Percentiles rank a stretch among this genome's conserved stretches.
phyloP scores from a whole-genome alignment of 2,113 vertebrate species.

The Brachyhypopomus gauderio region DNA sequence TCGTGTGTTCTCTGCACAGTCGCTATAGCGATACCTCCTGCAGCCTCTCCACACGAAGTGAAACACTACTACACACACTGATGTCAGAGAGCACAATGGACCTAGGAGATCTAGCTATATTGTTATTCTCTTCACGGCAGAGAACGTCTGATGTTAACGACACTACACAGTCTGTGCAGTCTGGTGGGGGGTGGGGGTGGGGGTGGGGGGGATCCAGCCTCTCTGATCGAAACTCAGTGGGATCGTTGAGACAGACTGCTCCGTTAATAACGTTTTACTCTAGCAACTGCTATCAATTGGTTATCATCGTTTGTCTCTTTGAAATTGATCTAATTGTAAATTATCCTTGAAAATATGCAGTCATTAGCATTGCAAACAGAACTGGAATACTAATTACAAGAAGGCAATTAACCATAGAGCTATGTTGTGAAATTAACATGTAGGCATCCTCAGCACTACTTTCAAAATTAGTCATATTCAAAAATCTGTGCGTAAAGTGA shows the following conservation, averaged over 20 bases:
- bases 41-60: not conserved
- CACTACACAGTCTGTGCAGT: not conserved
- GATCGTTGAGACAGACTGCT: not conserved
- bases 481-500: not conserved
- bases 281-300: not conserved
- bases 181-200: not conserved
- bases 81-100: constrained; percentile 24
- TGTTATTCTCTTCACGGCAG: constrained; percentile 9
- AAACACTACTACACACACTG: not conserved
- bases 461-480: not conserved
- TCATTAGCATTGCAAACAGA: constrained; percentile 13
- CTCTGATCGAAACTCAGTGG: not conserved
- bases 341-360: constrained; percentile 26
- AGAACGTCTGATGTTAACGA: not conserved
- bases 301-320: not conserved
- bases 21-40: not conserved
- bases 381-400: not conserved
- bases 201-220: not conserved
- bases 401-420: not conserved
- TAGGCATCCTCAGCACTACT: not conserved
- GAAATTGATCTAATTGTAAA: constrained; percentile 24
- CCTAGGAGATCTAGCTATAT: not conserved
- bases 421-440: not conserved
- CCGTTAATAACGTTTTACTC: not conserved
- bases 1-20: not conserved